Percentiles rank a stretch among this genome's conserved stretches.
phyloP scores from a whole-genome alignment of 2,888 invertebrate species.

The Phengaris alcon region DNA sequence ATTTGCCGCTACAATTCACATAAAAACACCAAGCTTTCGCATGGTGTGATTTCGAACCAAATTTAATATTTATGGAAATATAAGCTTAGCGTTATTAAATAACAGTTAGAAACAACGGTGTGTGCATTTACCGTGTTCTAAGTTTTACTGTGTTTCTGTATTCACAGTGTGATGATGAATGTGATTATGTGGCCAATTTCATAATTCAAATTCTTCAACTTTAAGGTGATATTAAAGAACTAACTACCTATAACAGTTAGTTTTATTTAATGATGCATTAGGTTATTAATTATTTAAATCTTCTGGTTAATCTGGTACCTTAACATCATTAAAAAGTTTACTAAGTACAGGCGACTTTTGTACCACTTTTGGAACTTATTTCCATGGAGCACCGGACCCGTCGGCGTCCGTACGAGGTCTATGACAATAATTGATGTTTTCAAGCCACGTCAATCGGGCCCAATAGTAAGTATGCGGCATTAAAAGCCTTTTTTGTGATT shows the following conservation, averaged over 20 bases:
- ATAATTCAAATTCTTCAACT: background rate
- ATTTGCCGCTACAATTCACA: background rate
- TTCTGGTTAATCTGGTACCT: too few relatives aligned
- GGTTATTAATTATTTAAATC: too few relatives aligned
- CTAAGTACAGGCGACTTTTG: too few relatives aligned
- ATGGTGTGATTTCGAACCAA: constrained; percentile 8
- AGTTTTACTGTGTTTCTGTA: too few relatives aligned
- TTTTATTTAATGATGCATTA: too few relatives aligned
- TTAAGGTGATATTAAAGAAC: background rate
- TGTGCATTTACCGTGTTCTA: background rate
- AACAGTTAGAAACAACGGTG: constrained; percentile 14
- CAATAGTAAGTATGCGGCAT: background rate
- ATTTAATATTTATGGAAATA: constrained; percentile 19
- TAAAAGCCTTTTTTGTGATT: background rate
- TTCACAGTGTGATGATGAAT: background rate
- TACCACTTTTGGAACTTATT: too few relatives aligned
- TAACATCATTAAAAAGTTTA: too few relatives aligned
- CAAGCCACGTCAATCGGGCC: background rate
- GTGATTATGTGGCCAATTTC: background rate
- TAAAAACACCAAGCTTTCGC: background rate
- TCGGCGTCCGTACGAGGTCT: too few relatives aligned
- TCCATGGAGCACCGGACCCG: too few relatives aligned
- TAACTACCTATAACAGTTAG: too few relatives aligned
- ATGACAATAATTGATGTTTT: background rate
- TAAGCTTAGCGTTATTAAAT: constrained; percentile 7